Base-by-base conservation (phyloP, 2,888 invertebrate species). In the Eilema caniola region DNA sequence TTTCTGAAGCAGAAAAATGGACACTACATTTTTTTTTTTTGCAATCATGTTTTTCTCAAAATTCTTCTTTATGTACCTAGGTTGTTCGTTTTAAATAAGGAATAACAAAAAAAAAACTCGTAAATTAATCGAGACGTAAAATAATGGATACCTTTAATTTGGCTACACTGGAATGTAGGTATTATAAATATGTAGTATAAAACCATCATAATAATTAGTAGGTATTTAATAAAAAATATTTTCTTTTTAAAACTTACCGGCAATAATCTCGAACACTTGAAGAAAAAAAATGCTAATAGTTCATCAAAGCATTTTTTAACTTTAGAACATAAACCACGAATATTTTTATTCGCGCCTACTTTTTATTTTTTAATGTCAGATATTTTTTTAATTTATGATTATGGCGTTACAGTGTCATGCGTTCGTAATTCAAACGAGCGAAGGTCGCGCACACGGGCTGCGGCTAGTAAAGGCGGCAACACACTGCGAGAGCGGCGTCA, bases 381-480 rank as follows among this genome's bases (percentile, higher is more conserved):
- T 79, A 73, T 68, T 76, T 83, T 83, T 83, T 80, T 72, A 77
- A 78, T 79, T 62, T 70, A 69, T 73, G 75, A 79, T 75, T 74
- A 80, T 80, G 67, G 71, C 75, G 76, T 83, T 53, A 85, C 84
- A 78, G 66, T 77, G 66, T 79, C 72, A 79, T 82, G 83, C 77
- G 81, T 76, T 78, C 77, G 73, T 73, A 78, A 72, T 78, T 68
- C 70, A 59, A 71, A 77, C 70, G 73, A 77, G 80, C 74, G 80
- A 78, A 74, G 74, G 74, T 77, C 85, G 85, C 88, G 88, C 86
- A 85, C 93, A 86, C 94, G 91, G 82, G 91, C 89, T 89, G 76
- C 89, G 83, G 77, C 87, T 84, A 75, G 87, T 90, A 91, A 90
- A 89, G 91, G 88, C 92, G 86, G 89, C 88, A 85, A 89, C 85